Percentiles rank a stretch among this genome's conserved stretches.
Evolutionary conservation across 1,140 invertebrate species (phyloP).

Genomic region (Planococcus citri): DNA sequence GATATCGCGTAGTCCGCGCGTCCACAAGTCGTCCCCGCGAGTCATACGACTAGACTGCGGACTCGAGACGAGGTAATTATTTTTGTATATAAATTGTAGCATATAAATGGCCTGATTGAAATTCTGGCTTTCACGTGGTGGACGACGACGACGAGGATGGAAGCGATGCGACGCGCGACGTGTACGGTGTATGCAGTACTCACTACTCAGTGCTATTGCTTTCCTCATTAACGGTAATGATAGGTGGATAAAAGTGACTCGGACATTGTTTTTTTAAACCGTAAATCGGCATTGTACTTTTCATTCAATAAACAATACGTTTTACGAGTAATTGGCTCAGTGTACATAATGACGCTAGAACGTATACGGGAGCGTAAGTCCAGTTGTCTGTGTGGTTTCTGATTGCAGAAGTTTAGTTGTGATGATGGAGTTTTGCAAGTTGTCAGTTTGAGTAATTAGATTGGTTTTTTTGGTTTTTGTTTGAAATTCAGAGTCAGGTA

Average conservation of each 20-base stretch:
- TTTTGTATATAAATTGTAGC: background rate
- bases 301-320: background rate
- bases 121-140: slow-evolving; percentile 1
- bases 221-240: slow-evolving; percentile 6
- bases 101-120: background rate
- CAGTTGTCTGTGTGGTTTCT: background rate
- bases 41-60: background rate
- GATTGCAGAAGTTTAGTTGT: too few species aligned
- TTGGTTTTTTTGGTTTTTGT: too few species aligned
- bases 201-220: too few species aligned
- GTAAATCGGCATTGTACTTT: slow-evolving; percentile 3
- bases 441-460: too few species aligned
- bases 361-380: background rate
- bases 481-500: too few species aligned
- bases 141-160: too few species aligned
- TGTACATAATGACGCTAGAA: background rate
- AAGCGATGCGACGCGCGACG: too few species aligned
- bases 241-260: background rate
- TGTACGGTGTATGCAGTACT: too few species aligned
- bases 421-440: too few species aligned
- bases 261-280: background rate
- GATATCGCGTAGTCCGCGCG: background rate
- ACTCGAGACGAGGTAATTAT: background rate
- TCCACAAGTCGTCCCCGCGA: background rate
- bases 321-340: slow-evolving; percentile 2